These are phyloP conservation scores for Climacteris rufus DNA, from an alignment of 2,113 vertebrate genomes.

Conservation along the genomic window DNA sequence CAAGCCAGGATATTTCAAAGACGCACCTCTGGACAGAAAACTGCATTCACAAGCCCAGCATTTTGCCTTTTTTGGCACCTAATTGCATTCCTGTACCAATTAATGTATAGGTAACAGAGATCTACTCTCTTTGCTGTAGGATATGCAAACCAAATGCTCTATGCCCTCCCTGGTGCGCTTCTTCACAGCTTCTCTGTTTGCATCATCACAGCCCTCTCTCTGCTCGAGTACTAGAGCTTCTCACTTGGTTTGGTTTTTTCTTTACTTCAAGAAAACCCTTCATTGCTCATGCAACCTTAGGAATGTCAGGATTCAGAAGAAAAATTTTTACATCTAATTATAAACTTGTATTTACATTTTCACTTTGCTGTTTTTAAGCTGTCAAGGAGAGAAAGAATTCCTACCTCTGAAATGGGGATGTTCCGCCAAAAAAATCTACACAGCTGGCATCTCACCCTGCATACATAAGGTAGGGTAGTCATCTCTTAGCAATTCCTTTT, in stretches of 20 bases:
- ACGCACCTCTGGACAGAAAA: background rate
- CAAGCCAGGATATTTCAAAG: conserved; percentile 4
- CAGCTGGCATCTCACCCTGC: background rate
- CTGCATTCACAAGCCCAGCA: background rate
- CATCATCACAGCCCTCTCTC: background rate
- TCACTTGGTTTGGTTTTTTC: rapidly evolving
- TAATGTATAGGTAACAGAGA: background rate
- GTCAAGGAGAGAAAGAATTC: background rate
- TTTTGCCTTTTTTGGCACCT: background rate
- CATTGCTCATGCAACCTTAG: background rate
- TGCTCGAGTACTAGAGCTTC: background rate
- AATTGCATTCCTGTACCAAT: background rate
- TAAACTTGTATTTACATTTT: background rate
- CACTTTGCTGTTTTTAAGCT: background rate
- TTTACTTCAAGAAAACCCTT: background rate
- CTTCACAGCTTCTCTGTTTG: background rate
- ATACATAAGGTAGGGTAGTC: too few relatives aligned
- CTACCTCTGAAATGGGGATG: background rate
- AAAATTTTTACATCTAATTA: background rate
- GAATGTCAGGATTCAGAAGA: background rate
- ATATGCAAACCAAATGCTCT: rapidly evolving
- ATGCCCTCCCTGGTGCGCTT: background rate
- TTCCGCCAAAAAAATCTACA: background rate
- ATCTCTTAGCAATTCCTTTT: background rate
- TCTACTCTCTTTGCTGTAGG: background rate